Evolutionary conservation across 2,888 invertebrate genomes (phyloP), one percentile per base, ranked within the genome.

Genomic region (Chrysomela aeneicollis): DNA sequence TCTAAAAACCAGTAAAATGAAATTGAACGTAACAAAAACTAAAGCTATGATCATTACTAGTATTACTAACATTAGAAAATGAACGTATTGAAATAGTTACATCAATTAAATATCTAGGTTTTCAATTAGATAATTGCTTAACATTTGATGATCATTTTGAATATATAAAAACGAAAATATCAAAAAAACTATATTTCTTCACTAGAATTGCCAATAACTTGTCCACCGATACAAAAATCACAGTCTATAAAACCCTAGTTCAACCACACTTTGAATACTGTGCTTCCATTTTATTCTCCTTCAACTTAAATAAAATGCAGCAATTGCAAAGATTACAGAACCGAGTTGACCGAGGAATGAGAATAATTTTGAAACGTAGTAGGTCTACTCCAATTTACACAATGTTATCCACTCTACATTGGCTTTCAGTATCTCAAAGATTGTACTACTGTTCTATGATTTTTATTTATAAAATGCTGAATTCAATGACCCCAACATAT

Each of bases 201-300:
- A 21, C 60, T 21, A 60, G 60, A 42, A 26, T 52, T 21, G 42
- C 52, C 22, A 19, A 15, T 26, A 61, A 61, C 19, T 53, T 54
- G 26, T 61, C 54, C 51, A 61, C 53, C 21, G 21, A 54, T 61
- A 53, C 49, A 10, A 32, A 47, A 51, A 37, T 60, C 52, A 60
- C 52, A 9, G 22, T 50, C 42, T 60, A 60, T 60, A 60, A 47
- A 32, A 60, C n/a, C 51, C 21, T 60, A 37, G 32, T 60, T 51
- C 52, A 37, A 42, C 60, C 50, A 9, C 60, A 60, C 51, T 60
- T 60, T 22, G 42, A 60, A 52, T 60, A 52, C 17, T 60, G 60
- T 30, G 35, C 52, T 42, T 52, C 35, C n/a, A 51, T 60, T 37
- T 30, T 52, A 35, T 60, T 21, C 35, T 21, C 19, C 21, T 55